Percentiles rank a stretch among this genome's conserved stretches.
Evolutionary conservation across 2,888 invertebrate genomes (phyloP).

Genomic region (Celastrina argiolus): DNA sequence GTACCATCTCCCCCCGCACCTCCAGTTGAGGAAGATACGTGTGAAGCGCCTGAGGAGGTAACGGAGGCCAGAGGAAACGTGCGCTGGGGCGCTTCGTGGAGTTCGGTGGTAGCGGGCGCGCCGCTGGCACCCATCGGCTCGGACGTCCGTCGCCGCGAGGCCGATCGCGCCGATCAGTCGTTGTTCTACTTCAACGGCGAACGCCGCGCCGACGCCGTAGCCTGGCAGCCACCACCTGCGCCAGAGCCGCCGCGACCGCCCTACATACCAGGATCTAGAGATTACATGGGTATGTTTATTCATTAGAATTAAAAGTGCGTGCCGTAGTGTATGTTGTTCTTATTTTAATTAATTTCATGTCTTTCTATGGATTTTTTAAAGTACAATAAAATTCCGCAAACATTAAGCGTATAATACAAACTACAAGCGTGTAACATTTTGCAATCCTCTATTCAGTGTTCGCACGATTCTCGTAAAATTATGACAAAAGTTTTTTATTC

Average conservation of each 20-base stretch:
- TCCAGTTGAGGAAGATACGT: slow-evolving; percentile 29
- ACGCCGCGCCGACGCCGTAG: slow-evolving; percentile 61
- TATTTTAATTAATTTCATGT: too few relatives aligned
- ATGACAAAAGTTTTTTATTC: too few relatives aligned
- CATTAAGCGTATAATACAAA: too few relatives aligned
- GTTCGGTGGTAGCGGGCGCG: slow-evolving; percentile 54
- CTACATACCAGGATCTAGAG: slow-evolving; percentile 35
- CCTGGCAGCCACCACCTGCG: slow-evolving; percentile 41
- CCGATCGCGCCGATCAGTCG: slow-evolving; percentile 61
- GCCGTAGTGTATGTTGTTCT: too few relatives aligned
- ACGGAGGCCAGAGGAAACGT: slow-evolving; percentile 38
- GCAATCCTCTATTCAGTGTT: too few relatives aligned
- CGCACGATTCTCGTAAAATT: too few relatives aligned
- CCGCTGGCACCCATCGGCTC: slow-evolving; percentile 60
- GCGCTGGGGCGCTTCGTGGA: slow-evolving; percentile 60
- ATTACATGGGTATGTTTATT: slow-evolving; percentile 43
- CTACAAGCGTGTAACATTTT: too few relatives aligned
- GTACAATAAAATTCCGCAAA: too few relatives aligned
- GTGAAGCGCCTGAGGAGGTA: slow-evolving; percentile 44
- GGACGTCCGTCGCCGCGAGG: slow-evolving; percentile 52
- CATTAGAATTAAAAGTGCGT: too few relatives aligned
- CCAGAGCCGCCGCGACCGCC: slow-evolving; percentile 34
- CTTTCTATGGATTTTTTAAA: too few relatives aligned
- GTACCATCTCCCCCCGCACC: slow-evolving; percentile 33
- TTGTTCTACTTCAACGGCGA: slow-evolving; percentile 73